phyloP scores from a whole-genome alignment of 2,113 vertebrate species.

The Lampris megalopsis region DNA sequence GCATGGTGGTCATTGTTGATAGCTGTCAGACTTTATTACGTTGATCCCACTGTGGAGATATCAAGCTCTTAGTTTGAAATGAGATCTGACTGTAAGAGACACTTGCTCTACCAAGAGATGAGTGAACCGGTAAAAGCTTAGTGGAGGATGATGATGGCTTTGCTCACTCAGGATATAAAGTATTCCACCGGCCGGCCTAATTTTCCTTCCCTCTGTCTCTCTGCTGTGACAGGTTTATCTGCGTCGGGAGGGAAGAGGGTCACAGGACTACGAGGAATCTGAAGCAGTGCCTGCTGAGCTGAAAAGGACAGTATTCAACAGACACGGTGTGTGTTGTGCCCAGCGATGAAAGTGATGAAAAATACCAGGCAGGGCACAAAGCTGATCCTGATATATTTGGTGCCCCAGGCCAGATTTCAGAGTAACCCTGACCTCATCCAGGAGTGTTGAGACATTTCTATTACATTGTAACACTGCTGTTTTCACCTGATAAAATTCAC shows the following conservation, averaged over 20 bases:
- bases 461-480: background rate
- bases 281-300: background rate
- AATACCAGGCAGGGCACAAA: background rate
- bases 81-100: conserved; percentile 21
- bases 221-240: conserved; percentile 40
- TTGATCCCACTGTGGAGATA: conserved; percentile 2
- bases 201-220: background rate
- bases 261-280: conserved; percentile 12
- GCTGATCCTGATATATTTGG: background rate
- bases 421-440: background rate
- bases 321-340: background rate
- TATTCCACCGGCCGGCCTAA: background rate
- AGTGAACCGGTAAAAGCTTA: conserved; percentile 25
- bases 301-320: background rate
- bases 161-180: conserved; percentile 8
- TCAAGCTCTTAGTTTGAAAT: conserved; percentile 17
- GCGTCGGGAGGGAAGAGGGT: conserved; percentile 1
- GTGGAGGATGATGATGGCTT: conserved; percentile 14
- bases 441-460: background rate
- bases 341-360: background rate
- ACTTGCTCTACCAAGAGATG: conserved; percentile 12
- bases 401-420: background rate
- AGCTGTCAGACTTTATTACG: conserved; percentile 12
- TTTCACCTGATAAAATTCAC: background rate
- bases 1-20: conserved; percentile 4